These are phyloP conservation scores for Microtus richardsoni DNA, from an alignment of 2,113 vertebrate species.

Conservation along the genomic window DNA sequence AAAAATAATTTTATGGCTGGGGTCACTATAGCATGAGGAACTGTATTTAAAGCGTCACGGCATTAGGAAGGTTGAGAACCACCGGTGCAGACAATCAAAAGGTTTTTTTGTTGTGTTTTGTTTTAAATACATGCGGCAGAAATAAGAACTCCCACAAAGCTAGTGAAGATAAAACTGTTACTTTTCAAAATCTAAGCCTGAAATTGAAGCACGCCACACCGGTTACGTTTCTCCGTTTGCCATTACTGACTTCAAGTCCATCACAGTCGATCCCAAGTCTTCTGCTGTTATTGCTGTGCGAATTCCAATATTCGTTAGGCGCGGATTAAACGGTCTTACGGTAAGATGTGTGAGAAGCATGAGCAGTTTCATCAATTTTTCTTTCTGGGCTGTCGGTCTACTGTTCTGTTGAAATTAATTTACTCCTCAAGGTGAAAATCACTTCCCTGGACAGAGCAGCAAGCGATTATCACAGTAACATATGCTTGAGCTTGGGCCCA, in stretches of 20 bases:
- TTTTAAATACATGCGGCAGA: constrained; percentile 18
- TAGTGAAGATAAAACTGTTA: not conserved
- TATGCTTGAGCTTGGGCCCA: not conserved
- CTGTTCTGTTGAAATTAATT: constrained; percentile 62
- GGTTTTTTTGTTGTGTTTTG: not conserved
- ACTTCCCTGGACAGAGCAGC: constrained; percentile 50
- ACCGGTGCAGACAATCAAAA: constrained; percentile 13
- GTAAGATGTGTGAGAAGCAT: constrained; percentile 21
- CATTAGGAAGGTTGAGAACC: not conserved
- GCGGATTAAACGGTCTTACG: not conserved
- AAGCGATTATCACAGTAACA: constrained; percentile 1
- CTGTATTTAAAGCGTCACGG: not conserved
- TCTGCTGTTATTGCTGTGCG: constrained; percentile 24
- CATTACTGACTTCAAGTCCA: not conserved
- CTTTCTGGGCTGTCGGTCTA: constrained; percentile 12
- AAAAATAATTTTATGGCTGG: not conserved
- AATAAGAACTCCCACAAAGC: constrained; percentile 15
- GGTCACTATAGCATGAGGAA: not conserved
- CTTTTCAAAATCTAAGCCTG: not conserved
- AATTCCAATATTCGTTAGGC: constrained; percentile 48
- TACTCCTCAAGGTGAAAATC: constrained; percentile 60
- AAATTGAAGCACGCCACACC: not conserved
- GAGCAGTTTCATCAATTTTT: not conserved
- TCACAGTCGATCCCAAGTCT: not conserved
- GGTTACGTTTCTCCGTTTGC: not conserved